phyloP scores from a whole-genome alignment of 2,888 invertebrate species.

The Crepidodera aurea region DNA sequence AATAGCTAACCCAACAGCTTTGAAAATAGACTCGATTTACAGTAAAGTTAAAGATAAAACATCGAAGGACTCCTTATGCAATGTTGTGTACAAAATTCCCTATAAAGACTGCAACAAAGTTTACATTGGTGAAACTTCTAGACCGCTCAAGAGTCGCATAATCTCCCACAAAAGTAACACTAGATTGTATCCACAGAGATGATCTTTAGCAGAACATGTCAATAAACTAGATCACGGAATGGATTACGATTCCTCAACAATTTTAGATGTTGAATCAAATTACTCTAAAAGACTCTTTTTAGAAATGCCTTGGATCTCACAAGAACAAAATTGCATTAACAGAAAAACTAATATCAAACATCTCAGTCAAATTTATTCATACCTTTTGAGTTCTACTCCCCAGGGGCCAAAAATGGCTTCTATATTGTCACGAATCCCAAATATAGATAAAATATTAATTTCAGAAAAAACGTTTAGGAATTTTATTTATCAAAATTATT shows the following conservation, averaged over 20 bases:
- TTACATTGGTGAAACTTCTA: conserved; percentile 7
- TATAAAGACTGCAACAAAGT: not conserved
- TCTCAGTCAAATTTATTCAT: conserved; percentile 5
- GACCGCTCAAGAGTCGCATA: not conserved
- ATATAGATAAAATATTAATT: too few relatives aligned
- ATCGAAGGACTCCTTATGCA: not conserved
- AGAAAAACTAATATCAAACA: conserved; percentile 7
- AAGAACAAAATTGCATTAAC: conserved; percentile 5
- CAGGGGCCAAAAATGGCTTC: too few relatives aligned
- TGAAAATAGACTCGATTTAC: not conserved
- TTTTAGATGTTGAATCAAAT: not conserved
- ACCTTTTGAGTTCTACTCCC: not conserved
- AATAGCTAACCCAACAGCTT: not conserved
- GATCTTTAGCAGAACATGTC: not conserved
- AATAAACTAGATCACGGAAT: not conserved
- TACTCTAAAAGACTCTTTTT: not conserved
- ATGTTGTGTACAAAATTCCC: not conserved
- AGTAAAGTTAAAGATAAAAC: not conserved
- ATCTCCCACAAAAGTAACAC: conserved; percentile 7
- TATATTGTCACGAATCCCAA: too few relatives aligned
- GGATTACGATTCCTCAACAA: not conserved
- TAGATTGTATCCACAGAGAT: conserved; percentile 9
- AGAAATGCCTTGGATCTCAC: conserved; percentile 4
- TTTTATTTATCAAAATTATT: too few relatives aligned
- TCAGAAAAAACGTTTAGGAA: too few relatives aligned